These are phyloP conservation scores for Melanostigma gelatinosum DNA, from an alignment of 2,113 vertebrate species.

Conservation along the genomic window DNA sequence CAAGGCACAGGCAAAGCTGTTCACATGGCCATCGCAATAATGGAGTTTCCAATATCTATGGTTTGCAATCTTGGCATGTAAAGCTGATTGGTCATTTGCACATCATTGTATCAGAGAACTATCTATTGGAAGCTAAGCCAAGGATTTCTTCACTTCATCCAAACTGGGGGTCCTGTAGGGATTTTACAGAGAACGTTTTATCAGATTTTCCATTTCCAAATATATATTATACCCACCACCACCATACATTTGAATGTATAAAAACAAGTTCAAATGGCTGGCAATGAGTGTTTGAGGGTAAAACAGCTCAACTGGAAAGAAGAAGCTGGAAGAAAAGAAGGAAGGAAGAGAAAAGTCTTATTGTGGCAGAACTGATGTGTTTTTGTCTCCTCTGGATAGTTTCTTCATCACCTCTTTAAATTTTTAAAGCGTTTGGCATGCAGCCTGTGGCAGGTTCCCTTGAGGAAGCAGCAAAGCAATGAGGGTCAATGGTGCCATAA, in stretches of 20 bases:
- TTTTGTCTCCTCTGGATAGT: conserved; percentile 93
- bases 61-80: conserved; percentile 42
- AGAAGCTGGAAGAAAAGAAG: conserved; percentile 40
- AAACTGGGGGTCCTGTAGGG: conserved; percentile 33
- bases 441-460: conserved; percentile 88
- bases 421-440: conserved; percentile 92
- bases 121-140: conserved; percentile 32
- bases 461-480: conserved; percentile 87
- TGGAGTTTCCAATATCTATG: conserved; percentile 31
- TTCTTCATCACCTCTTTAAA: conserved; percentile 99
- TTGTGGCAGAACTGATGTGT: conserved; percentile 80
- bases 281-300: conserved; percentile 45
- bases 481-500: conserved; percentile 88
- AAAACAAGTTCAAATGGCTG: conserved; percentile 37
- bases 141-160: conserved; percentile 50
- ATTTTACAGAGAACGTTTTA: conserved; percentile 22
- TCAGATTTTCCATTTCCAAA: conserved; percentile 61
- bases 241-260: conserved; percentile 22
- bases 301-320: conserved; percentile 54
- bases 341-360: conserved; percentile 73
- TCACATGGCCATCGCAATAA: conserved; percentile 20
- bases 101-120: conserved; percentile 39
- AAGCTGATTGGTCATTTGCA: conserved; percentile 42
- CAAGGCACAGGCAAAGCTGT: conserved; percentile 12
- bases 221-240: conserved; percentile 18